Conservation (phyloP, 1,140 invertebrate species). For the Magallana angulata region DNA sequence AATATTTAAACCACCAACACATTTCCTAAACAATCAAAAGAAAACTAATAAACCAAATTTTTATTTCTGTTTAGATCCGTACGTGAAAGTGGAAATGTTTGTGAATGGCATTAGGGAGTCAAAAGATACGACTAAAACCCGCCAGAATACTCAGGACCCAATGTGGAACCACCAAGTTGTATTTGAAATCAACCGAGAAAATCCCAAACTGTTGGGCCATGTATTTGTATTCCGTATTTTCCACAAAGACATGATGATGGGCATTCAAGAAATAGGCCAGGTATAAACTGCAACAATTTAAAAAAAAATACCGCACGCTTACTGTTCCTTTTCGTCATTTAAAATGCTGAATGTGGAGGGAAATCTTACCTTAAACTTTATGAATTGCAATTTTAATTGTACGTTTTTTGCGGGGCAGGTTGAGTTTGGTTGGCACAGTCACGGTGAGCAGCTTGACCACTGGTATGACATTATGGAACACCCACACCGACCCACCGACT, state of each 20-base stretch:
- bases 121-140: constrained; percentile 75
- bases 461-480: constrained; percentile 78
- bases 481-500: constrained; percentile 74
- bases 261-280: constrained; percentile 76
- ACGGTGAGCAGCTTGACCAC: constrained; percentile 75
- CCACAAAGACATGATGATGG: constrained; percentile 78
- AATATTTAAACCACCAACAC: too few relatives aligned
- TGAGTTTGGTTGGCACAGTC: constrained; percentile 76
- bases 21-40: background rate
- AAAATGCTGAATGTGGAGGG: background rate
- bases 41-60: background rate
- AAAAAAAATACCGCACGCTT: background rate
- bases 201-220: constrained; percentile 76
- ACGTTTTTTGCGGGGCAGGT: constrained; percentile 58
- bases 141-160: constrained; percentile 75
- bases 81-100: constrained; percentile 77
- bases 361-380: background rate
- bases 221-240: constrained; percentile 75
- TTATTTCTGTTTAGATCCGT: constrained; percentile 67
- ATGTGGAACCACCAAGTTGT: constrained; percentile 75
- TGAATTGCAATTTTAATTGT: background rate
- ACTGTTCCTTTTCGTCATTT: background rate
- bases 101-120: constrained; percentile 75
- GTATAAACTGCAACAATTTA: constrained; percentile 51
- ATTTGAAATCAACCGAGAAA: constrained; percentile 76